A percentile compares a stretch with the other conserved stretches of the same genome.
Evolutionary conservation across 2,888 invertebrate species (phyloP).

Genomic region (Drosophila neonasuta): DNA sequence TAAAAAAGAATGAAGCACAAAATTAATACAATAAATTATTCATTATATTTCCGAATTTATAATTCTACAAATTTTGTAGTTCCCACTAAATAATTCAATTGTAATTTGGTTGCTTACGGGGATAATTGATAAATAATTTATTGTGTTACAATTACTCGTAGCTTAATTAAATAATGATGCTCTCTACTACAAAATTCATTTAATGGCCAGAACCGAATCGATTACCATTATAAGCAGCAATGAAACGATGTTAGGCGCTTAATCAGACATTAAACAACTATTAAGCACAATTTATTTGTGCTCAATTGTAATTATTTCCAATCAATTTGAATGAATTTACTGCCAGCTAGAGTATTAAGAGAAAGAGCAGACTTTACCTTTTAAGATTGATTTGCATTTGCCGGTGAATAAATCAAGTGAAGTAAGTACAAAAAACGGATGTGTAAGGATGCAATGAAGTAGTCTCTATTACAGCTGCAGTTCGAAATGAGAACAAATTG

Average conservation of each 20-base stretch:
- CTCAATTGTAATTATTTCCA: not conserved
- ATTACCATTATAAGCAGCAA: not conserved
- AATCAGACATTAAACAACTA: not conserved
- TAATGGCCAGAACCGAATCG: too few species aligned
- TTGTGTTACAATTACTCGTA: too few species aligned
- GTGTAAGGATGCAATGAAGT: not conserved
- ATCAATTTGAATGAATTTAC: constrained; percentile 3
- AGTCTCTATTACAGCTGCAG: not conserved
- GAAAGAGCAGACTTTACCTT: not conserved
- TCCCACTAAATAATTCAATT: too few species aligned
- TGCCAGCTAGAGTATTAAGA: not conserved
- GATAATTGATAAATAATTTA: too few species aligned
- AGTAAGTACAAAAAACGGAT: not conserved
- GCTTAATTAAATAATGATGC: too few species aligned
- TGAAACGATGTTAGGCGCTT: constrained; percentile 1
- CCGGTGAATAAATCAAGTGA: not conserved
- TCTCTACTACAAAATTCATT: too few species aligned
- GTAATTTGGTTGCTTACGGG: too few species aligned
- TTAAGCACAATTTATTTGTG: not conserved
- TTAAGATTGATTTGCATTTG: not conserved
- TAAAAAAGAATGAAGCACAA: too few species aligned
- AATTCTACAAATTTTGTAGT: too few species aligned
- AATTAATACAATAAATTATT: too few species aligned
- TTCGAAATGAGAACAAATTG: not conserved
- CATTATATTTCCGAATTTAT: too few species aligned